Percentiles rank a stretch among this genome's conserved stretches.
Conservation (phyloP, 2,888 invertebrate genomes). For the Falcaria lacertinaria region DNA sequence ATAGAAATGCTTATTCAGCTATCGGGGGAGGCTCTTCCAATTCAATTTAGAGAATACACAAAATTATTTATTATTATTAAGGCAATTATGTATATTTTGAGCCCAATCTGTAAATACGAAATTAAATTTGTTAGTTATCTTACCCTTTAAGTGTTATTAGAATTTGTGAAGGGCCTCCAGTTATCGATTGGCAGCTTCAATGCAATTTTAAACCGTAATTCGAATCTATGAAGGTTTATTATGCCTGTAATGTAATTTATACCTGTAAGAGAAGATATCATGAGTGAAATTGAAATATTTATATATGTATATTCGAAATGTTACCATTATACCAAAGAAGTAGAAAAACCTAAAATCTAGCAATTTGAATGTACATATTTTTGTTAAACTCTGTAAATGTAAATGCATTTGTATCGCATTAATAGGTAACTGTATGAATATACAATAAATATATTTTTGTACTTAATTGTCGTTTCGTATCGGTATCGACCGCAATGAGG, state of each 20-base stretch:
- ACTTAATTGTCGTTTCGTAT: slow-evolving; percentile 26
- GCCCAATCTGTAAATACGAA: neutral
- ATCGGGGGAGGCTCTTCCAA: slow-evolving; percentile 56
- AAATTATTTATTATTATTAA: neutral
- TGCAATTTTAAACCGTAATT: too few relatives aligned
- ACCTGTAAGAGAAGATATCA: too few relatives aligned
- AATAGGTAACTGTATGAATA: neutral
- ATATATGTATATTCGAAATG: neutral
- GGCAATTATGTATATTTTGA: neutral
- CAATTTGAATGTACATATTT: too few relatives aligned
- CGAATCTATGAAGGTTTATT: neutral
- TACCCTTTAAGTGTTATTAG: neutral
- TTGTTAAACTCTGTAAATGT: too few relatives aligned
- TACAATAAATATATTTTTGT: slow-evolving; percentile 28
- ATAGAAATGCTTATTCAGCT: slow-evolving; percentile 69
- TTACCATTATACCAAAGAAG: neutral
- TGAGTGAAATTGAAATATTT: too few relatives aligned
- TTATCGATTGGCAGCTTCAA: neutral
- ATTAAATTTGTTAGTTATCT: neutral
- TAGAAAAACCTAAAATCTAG: too few relatives aligned
- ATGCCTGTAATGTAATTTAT: neutral
- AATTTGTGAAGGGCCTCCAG: neutral
- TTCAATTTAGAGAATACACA: slow-evolving; percentile 29
- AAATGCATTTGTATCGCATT: too few relatives aligned
- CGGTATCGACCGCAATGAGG: slow-evolving; percentile 31